Base-by-base conservation (phyloP, 2,888 invertebrate species). In the Hedya salicella region DNA sequence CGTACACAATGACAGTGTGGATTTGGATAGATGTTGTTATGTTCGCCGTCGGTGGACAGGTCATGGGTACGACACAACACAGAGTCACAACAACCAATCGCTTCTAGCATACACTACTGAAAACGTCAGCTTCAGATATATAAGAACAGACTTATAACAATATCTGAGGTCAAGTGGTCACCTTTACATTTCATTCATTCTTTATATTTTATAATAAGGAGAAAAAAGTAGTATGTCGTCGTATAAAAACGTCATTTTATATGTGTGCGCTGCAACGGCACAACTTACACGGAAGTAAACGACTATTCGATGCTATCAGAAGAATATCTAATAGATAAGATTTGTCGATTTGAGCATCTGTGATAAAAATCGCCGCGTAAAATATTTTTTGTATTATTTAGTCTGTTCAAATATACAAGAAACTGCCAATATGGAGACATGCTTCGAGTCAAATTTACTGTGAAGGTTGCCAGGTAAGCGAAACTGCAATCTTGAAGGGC, bases 61-160 rank as follows among this genome's bases (percentile, higher is more conserved):
- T 82, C 71, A 79, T 79, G 76, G 77, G 73, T 8, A 36, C 75
- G 74, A 75, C 72, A 78, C 75, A 75, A 78, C 73, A 81, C 71
- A 73, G 72, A 75, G 72, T 78, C 71, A 87, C 85, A 87, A 86
- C 85, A 88, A 81, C 82, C 84, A 87, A 85, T 85, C 75, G 74
- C 72, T 64, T 78, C 86, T 87, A 83, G 72, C 76, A 83, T 77
- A 76, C 78, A 78, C 86, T 88, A 88, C 79, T 68, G 77, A 76
- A 75, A 66, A 71, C 75, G 74, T 44, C 30, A 46, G 57, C 30
- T 14, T 44, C 42, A 0, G 30, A 46, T 44, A 19, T 56, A 44
- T 46, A 1, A 9, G n/a, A 30, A 32, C 32, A 57, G 57, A 32
- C 19, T n/a, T 30, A 30, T 16, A 16, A 54, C 6, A 54, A 40